Conservation (phyloP, 2,888 invertebrate genomes). For the Drosophila flavopinicola region DNA sequence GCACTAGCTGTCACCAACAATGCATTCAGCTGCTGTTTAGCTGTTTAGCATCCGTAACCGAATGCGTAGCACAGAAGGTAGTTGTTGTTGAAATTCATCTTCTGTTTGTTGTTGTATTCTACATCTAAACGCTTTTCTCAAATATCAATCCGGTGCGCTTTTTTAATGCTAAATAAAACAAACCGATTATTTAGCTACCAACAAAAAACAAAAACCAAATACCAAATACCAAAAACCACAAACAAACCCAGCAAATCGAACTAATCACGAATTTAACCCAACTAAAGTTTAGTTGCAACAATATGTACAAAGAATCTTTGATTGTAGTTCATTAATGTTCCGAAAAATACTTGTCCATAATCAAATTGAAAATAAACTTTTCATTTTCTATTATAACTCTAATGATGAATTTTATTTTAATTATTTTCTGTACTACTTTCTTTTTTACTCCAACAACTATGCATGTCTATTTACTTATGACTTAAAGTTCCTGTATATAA, state of each 20-base stretch:
- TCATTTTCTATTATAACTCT: constrained; percentile 54
- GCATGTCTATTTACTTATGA: constrained; percentile 51
- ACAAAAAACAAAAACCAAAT: too few species aligned
- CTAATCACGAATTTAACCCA: constrained; percentile 59
- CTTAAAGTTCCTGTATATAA: constrained; percentile 9
- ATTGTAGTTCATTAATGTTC: constrained; percentile 50
- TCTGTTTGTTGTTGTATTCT: constrained; percentile 37
- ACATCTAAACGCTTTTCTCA: constrained; percentile 52
- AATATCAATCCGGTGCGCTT: constrained; percentile 58
- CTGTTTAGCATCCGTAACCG: constrained; percentile 45
- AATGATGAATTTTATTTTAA: constrained; percentile 50
- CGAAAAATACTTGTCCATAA: constrained; percentile 60
- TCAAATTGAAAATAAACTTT: constrained; percentile 67
- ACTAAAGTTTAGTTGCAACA: constrained; percentile 58
- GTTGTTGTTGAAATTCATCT: constrained; percentile 58
- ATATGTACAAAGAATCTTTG: constrained; percentile 53
- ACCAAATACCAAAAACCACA: constrained; percentile 6
- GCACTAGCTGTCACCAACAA: constrained; percentile 46
- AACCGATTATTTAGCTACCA: constrained; percentile 47
- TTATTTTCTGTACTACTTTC: constrained; percentile 6
- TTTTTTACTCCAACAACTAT: constrained; percentile 9
- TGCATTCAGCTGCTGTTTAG: constrained; percentile 49
- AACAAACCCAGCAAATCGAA: constrained; percentile 24
- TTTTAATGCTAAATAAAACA: constrained; percentile 61
- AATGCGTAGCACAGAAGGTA: constrained; percentile 63